Base-by-base conservation (phyloP, 2,888 invertebrate genomes). In the Calameuta pallipes region DNA sequence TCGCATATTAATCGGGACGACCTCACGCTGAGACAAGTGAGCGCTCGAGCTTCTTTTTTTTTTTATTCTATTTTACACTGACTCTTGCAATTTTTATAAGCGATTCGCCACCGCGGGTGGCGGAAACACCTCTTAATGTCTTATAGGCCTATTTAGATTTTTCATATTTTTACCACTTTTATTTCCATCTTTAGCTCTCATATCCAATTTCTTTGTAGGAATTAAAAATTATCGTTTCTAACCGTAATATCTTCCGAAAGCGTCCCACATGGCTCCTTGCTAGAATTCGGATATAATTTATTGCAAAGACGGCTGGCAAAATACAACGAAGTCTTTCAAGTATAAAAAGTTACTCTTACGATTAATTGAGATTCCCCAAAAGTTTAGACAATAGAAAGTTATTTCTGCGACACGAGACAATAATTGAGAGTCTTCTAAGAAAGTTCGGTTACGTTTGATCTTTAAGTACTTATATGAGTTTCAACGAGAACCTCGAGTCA, bases 11-110 rank as follows among this genome's bases (percentile, higher is more conserved):
- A 34, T 76, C 73, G 76, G 31, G 68, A 69, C 81, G 82, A 81
- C 83, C 82, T 84, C 84, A 84, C 73, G 84, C 84, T 75, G 80
- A 80, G 79, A 6, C 76, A 75, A 76, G 69, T 6, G 33, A 71
- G 12, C 71, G 71, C 34, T 71, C 71, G 71, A 71, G 71, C 3
- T 71, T 71, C n/a, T 12, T 71, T 71, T 30, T 71, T n/a, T 69
- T 69, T 69, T 71, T 31, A 0, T 31, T 15, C 4, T 34, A 33
- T 33, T 12, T 71, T 71, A 33, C 71, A 9, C 56, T 23, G 56
- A 23, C 23, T 41, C 41, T 56, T 56, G 56, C 56, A 56, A 56
- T 56, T 56, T 56, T 23, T 56, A 23, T 9, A 56, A 23, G 56
- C 2, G 56, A 56, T 23, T 56, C 23, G 56, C 56, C 56, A 56